These are phyloP conservation scores for Sarcophaga caerulescens DNA, from an alignment of 2,888 invertebrate genomes.

Conservation along the genomic window DNA sequence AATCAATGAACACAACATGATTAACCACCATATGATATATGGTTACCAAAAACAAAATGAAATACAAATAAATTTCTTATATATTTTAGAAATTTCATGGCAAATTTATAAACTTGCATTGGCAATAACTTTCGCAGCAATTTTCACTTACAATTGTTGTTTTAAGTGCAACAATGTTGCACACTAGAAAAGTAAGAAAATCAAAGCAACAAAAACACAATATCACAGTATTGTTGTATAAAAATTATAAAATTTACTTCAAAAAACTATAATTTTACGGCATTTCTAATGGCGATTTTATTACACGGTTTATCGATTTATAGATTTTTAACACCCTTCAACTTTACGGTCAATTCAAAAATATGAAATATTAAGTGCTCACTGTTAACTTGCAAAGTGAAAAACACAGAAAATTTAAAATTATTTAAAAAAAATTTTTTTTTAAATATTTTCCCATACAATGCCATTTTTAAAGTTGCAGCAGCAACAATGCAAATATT, in stretches of 20 bases:
- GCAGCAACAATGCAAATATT: neutral
- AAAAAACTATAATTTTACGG: no score
- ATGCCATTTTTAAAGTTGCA: slow-evolving; percentile 14
- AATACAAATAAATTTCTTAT: slow-evolving; percentile 5
- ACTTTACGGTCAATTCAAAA: slow-evolving; percentile 34
- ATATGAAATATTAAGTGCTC: slow-evolving; percentile 37
- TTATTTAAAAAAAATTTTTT: slow-evolving; percentile 53
- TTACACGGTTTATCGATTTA: no score
- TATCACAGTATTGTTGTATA: no score
- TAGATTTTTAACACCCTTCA: slow-evolving; percentile 56
- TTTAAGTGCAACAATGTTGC: slow-evolving; percentile 3
- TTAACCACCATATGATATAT: slow-evolving; percentile 46
- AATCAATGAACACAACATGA: slow-evolving; percentile 47
- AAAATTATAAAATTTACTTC: no score
- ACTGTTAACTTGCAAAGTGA: slow-evolving; percentile 11
- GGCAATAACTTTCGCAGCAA: slow-evolving; percentile 37
- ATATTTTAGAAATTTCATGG: slow-evolving; percentile 12
- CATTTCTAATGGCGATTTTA: no score
- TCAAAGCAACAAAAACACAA: no score
- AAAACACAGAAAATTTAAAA: slow-evolving; percentile 30
- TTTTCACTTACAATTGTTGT: slow-evolving; percentile 43
- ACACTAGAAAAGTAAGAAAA: neutral
- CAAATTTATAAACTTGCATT: slow-evolving; percentile 8
- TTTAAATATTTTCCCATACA: slow-evolving; percentile 52
- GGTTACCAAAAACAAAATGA: slow-evolving; percentile 26